These are phyloP conservation scores for Falcunculus frontatus DNA, from an alignment of 2,113 vertebrate species.

Conservation along the genomic window DNA sequence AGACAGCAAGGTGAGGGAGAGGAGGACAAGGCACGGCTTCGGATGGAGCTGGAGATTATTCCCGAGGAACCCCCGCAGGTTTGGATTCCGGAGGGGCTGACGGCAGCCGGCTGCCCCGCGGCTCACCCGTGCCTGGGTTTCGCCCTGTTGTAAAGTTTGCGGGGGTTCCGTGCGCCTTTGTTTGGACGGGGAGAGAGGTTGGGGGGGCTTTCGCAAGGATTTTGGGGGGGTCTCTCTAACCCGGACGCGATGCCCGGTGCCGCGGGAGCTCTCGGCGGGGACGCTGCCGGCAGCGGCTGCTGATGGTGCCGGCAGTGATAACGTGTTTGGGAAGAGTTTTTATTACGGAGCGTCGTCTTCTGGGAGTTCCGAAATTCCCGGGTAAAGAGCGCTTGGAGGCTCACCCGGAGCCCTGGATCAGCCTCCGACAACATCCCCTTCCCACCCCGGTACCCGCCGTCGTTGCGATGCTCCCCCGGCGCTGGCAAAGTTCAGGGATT, in stretches of 20 bases:
- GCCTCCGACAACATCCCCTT: neutral
- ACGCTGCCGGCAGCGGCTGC: neutral
- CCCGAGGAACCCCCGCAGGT: neutral
- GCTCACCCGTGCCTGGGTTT: rapidly evolving
- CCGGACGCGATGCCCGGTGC: neutral
- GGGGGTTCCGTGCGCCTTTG: neutral
- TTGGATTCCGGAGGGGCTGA: neutral
- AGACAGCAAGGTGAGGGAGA: neutral
- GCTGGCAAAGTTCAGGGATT: neutral
- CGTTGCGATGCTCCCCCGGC: neutral
- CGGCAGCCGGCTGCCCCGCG: neutral
- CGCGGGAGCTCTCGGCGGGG: neutral
- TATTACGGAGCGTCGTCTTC: neutral
- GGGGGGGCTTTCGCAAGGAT: neutral
- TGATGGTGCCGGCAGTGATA: neutral
- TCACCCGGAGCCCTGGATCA: neutral
- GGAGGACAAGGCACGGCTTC: neutral
- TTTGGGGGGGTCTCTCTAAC: neutral
- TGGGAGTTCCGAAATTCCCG: neutral
- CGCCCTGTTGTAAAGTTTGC: neutral
- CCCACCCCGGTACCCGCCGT: neutral
- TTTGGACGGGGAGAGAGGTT: neutral
- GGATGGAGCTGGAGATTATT: conserved; percentile 21
- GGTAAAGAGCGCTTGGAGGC: neutral
- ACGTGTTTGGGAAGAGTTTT: neutral